Base-by-base conservation (phyloP, 2,113 vertebrate genomes). In the Poecile atricapillus region DNA sequence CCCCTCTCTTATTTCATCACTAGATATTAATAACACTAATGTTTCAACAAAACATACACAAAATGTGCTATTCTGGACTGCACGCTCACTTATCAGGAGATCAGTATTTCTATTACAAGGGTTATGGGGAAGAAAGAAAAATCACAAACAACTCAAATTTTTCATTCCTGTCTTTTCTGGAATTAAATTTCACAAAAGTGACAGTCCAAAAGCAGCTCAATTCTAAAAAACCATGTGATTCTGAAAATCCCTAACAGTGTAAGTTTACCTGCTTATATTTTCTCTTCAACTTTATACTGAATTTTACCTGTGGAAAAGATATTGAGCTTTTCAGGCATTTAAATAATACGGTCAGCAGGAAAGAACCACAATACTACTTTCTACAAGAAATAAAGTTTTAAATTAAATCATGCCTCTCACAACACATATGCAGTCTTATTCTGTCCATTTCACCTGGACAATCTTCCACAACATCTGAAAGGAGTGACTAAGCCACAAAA, bases 161-260 rank as follows among this genome's bases (percentile, higher is more conserved):
- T 75, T 22, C n/a, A 85, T 63, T 13, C 7, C 19, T 87, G 11
- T 78, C 24, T 71, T 88, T 81, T 82, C 39, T 41, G 77, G n/a
- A 89, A 53, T 24, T 70, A 68, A 77, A 59, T 35, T 78, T 78
- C 59, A 33, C 7, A 25, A 28, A 47, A 83, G 20, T n/a, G 27
- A 67, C 56, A 50, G 15, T 60, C 75, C 31, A 74, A 81, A 74
- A 71, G 53, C n/a, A 87, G 13, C 10, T 84, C 60, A 30, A 11
- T 44, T 63, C 28, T 64, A 15, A 63, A 96, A 75, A 44, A 3
- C 0, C 0, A 6, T 0, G 9, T 18, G 7, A 64, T 60, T 64
- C 44, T 47, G 52, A 81, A 68, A 68, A 35, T 8, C 25, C 5
- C 19, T 71, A 14, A 44, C 37, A 56, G 5, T 60, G 28, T 43